Evolutionary conservation across 2,113 vertebrate genomes (phyloP).

Genomic region (Ophiodon elongatus): DNA sequence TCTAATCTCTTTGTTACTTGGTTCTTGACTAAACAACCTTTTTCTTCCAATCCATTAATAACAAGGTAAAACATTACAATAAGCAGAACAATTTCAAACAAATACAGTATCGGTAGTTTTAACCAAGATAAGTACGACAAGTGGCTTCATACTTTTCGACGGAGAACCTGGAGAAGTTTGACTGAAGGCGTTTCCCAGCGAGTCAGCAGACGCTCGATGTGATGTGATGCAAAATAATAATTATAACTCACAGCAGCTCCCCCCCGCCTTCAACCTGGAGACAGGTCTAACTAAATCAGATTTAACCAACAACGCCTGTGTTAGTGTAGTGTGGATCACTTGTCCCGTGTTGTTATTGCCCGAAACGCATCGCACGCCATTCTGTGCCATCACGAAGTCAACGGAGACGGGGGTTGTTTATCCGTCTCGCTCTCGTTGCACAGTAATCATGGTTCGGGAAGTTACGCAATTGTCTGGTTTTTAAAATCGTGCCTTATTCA

Average conservation of each 20-base stretch:
- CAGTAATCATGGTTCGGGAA: neutral
- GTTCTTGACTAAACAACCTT: neutral
- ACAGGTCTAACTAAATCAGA: neutral
- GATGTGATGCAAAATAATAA: neutral
- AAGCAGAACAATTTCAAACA: neutral
- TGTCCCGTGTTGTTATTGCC: neutral
- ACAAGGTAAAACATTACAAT: neutral
- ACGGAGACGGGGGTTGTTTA: neutral
- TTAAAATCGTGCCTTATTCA: neutral
- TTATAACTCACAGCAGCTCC: neutral
- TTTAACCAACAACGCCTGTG: neutral
- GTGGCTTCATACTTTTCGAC: neutral
- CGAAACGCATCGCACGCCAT: neutral
- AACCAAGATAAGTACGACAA: neutral
- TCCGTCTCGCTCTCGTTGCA: neutral
- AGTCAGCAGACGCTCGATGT: neutral
- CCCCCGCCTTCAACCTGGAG: neutral
- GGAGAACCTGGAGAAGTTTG: neutral
- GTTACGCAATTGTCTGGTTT: neutral
- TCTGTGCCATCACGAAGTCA: neutral
- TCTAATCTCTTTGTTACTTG: neutral
- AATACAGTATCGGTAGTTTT: neutral
- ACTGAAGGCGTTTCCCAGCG: neutral
- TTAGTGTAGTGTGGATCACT: neutral
- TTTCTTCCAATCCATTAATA: neutral